These are phyloP conservation scores for Girardinus metallicus DNA, from an alignment of 2,797 vertebrate species.

Conservation along the genomic window DNA sequence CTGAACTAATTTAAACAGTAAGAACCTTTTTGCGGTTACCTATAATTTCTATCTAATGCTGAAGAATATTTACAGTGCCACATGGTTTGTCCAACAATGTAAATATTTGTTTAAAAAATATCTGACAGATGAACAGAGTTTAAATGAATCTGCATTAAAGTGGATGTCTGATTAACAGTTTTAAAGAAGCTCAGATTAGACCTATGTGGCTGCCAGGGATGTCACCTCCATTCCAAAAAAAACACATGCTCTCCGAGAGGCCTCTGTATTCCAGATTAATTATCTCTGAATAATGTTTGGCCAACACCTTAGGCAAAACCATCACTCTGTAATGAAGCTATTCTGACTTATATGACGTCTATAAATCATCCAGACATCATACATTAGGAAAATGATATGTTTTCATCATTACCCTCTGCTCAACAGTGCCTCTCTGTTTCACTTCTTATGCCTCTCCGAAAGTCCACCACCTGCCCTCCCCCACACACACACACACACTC, in stretches of 20 bases:
- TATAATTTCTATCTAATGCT: background rate
- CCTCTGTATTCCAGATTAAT: conserved; percentile 53
- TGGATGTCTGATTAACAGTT: conserved; percentile 23
- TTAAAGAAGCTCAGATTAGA: conserved; percentile 67
- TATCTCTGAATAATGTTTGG: conserved; percentile 57
- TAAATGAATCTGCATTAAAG: conserved; percentile 32
- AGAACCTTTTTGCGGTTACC: background rate
- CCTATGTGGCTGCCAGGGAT: conserved; percentile 64
- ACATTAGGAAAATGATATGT: conserved; percentile 13
- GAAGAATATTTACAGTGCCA: background rate
- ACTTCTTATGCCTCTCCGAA: background rate
- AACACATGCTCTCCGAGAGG: conserved; percentile 40
- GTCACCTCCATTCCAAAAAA: conserved; percentile 31
- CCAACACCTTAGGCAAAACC: conserved; percentile 61
- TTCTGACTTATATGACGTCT: background rate
- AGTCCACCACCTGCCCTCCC: conserved; percentile 11
- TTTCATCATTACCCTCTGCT: conserved; percentile 4
- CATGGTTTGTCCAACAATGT: background rate
- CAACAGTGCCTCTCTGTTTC: background rate
- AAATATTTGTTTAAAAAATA: background rate
- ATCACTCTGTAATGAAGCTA: conserved; percentile 26
- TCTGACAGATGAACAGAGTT: conserved; percentile 17
- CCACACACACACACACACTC: conserved; percentile 32
- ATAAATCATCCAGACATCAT: conserved; percentile 8
- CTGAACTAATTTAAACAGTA: background rate